Percentiles rank a stretch among this genome's conserved stretches.
Conservation (phyloP, 1,140 invertebrate genomes). For the Heliconius nattereri region DNA sequence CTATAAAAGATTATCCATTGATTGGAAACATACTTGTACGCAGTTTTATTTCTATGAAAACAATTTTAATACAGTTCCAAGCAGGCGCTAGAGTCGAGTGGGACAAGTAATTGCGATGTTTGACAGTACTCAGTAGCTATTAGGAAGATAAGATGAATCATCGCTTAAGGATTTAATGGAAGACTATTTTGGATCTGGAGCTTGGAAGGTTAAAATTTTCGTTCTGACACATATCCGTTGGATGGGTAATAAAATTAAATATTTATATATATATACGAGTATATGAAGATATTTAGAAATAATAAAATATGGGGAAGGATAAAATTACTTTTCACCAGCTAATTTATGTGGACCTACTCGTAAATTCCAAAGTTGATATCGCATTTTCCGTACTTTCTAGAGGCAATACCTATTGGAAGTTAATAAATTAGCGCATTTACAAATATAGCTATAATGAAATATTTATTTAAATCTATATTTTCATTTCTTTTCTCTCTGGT, state of each 20-base stretch:
- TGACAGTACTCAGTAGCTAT: constrained; percentile 14
- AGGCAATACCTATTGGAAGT: no score
- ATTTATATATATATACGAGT: background rate
- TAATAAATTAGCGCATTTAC: no score
- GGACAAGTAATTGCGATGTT: constrained; percentile 20
- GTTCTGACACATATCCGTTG: background rate
- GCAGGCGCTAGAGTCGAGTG: background rate
- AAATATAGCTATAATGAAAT: no score
- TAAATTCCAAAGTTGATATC: no score
- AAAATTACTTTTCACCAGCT: no score
- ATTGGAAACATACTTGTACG: constrained; percentile 19
- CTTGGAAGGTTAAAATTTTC: background rate
- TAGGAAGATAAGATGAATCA: constrained; percentile 27
- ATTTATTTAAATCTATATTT: no score
- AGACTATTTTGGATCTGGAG: constrained; percentile 4
- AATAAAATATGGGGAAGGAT: background rate
- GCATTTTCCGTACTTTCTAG: no score
- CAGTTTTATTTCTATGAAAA: constrained; percentile 31
- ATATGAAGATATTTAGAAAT: background rate
- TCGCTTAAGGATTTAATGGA: constrained; percentile 20
- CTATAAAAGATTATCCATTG: constrained; percentile 18
- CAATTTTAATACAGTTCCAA: constrained; percentile 12
- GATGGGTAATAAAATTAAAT: background rate
- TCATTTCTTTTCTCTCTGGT: no score
- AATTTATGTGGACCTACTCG: no score